A percentile compares a stretch with the other conserved stretches of the same genome.
Conservation (phyloP, 2,888 invertebrate genomes). For the Lepidocyrtinus sp. region DNA sequence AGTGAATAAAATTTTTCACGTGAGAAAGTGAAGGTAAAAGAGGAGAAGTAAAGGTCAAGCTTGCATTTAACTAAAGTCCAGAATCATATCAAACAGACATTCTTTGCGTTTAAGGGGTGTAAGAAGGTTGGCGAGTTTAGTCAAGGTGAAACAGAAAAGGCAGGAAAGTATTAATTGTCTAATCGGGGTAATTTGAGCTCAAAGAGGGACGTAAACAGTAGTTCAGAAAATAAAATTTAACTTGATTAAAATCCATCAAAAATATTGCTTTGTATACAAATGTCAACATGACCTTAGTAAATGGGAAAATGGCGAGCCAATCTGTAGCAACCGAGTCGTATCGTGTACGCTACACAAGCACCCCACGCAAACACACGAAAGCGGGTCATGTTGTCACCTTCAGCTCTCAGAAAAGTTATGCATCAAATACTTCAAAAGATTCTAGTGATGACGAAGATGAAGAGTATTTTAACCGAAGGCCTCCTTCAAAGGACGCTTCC, state of each 20-base stretch:
- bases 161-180: no score
- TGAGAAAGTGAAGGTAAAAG: no score
- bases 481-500: background rate
- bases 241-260: background rate
- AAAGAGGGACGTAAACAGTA: no score
- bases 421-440: conserved; percentile 41
- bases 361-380: conserved; percentile 36
- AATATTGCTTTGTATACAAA: conserved; percentile 31
- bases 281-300: conserved; percentile 43
- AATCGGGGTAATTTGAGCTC: no score
- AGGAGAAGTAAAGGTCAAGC: no score
- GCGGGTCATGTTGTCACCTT: conserved; percentile 45
- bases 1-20: no score
- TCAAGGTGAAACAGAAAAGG: no score
- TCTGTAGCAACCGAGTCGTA: conserved; percentile 21
- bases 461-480: conserved; percentile 11
- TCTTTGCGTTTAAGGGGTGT: no score
- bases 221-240: no score
- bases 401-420: conserved; percentile 41
- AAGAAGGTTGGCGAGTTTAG: no score
- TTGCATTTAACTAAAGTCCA: no score
- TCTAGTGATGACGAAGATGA: conserved; percentile 43
- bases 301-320: conserved; percentile 28
- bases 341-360: conserved; percentile 38
- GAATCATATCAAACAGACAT: no score